Base-by-base conservation (phyloP, 2,113 vertebrate genomes). In the Prionailurus bengalensis region DNA sequence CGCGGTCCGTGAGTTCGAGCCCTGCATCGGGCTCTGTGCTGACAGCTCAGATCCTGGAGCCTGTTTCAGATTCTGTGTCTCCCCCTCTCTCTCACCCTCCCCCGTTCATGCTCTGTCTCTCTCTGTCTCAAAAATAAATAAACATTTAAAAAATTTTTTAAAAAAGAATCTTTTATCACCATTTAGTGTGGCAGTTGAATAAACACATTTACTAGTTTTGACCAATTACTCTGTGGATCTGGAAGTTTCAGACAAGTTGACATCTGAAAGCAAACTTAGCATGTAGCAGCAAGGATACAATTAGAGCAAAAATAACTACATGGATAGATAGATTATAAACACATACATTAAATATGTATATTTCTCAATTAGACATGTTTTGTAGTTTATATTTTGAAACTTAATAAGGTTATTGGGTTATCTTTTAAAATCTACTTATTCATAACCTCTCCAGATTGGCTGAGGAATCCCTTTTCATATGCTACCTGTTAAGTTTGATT, bases 361-460 rank as follows among this genome's bases (percentile, higher is more conserved):
- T 65, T 87, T 96, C 12, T 66, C 27, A 15, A 81, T 93, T 84
- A 94, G 36, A 73, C 6, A 53, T 42, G 45, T 58, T 81, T 81
- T 66, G 93, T 15, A 81, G 10, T 93, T 88, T 82, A 23, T 29
- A 74, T 74, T 94, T 91, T 97, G 1, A 70, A 92, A 90, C 66
- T 76, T 89, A 4, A 66, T 82, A 58, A 92, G 74, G 4, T 68
- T 70, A 9, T 27, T 91, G 80, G 39, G 10, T 51, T 79, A 53
- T 63, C 15, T 91, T 89, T 96, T 90, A 45, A 95, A 97, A 87
- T 79, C 5, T 66, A 91, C 4, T 36, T 74, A 94, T 87, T 83
- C 65, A 33, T 92, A 92, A 83, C 11, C 4, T 71, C 17, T 65
- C 53, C 36, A 94, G 74, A 85, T 68, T 87, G 71, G 5, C 25